Conservation (phyloP, 2,113 vertebrate species). For the Pipa parva region DNA sequence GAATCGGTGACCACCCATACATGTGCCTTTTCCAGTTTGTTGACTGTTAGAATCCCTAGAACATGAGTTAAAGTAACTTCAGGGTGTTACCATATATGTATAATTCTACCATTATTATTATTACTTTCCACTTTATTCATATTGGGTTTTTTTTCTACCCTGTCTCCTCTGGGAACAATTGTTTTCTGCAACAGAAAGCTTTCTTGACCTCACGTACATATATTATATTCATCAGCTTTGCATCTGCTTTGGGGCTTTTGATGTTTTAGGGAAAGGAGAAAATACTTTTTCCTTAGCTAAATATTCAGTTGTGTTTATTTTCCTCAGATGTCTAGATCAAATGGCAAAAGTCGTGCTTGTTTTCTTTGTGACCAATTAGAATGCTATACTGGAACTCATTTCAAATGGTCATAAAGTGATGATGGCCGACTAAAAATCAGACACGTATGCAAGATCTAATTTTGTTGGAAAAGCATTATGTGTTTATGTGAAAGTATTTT, state of each 20-base stretch:
- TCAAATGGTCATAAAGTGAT: slow-evolving; percentile 3
- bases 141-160: too few relatives aligned
- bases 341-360: slow-evolving; percentile 14
- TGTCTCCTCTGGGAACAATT: too few relatives aligned
- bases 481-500: slow-evolving; percentile 8
- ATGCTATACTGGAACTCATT: background rate
- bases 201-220: too few relatives aligned
- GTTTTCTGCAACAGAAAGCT: too few relatives aligned
- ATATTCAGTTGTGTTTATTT: slow-evolving; percentile 23
- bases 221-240: background rate
- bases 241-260: background rate
- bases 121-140: too few relatives aligned
- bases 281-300: background rate
- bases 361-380: background rate
- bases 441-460: background rate
- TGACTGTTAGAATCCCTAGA: too few relatives aligned
- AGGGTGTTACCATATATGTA: too few relatives aligned
- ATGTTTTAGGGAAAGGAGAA: slow-evolving; percentile 15
- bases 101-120: too few relatives aligned
- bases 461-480: background rate
- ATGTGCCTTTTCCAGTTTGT: too few relatives aligned
- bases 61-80: too few relatives aligned
- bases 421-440: background rate
- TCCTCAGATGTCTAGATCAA: slow-evolving; percentile 37
- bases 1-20: too few relatives aligned